Evolutionary conservation across 2,888 invertebrate species (phyloP), one percentile per base, ranked within the genome.

Genomic region (Sinhomidia bicolor): DNA sequence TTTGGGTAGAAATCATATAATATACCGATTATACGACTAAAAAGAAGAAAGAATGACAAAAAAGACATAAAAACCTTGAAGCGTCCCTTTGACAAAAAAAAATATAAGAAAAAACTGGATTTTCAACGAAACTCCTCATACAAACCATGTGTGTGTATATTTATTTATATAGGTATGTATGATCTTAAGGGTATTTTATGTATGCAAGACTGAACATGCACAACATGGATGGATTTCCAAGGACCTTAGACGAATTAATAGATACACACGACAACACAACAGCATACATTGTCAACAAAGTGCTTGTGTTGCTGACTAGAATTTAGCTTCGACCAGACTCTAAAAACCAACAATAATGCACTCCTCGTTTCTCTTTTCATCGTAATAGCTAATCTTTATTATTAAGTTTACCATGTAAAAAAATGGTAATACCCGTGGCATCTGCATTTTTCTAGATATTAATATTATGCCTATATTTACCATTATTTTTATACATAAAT

Each of bases 1-100:
- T 92, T 92, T 92, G 91, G 91, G 91, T 91, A 91, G 90, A 91
- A 92, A 91, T 92, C 91, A 91, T 90, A 47, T 14, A n/a, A 41
- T 9, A 47, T 47, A 85, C 88, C 90, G 89, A 91, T 91, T 90
- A 91, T 87, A 85, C 85, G 91, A 86, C 89, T 85, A 89, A 90
- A 91, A 85, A 84, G 88, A 78, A 71, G 60, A 78, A 57, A 85
- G 80, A 57, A 80, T 81, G 81, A 88, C 87, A 82, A 88, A 89
- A 90, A 89, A 80, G 57, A 60, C 71, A 80, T 78, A 74, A 86
- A 80, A 76, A 44, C 76, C 74, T 57, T 81, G 32, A 12, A 32
- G 32, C 74, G 41, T 74, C 71, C 68, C 62, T 62, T 62, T 65
- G 32, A 65, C 60, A n/a, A 60, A 65, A 65, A 65, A 41, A 65